Evolutionary conservation across 1,140 invertebrate genomes (phyloP).

Genomic region (Drosophila nannoptera): DNA sequence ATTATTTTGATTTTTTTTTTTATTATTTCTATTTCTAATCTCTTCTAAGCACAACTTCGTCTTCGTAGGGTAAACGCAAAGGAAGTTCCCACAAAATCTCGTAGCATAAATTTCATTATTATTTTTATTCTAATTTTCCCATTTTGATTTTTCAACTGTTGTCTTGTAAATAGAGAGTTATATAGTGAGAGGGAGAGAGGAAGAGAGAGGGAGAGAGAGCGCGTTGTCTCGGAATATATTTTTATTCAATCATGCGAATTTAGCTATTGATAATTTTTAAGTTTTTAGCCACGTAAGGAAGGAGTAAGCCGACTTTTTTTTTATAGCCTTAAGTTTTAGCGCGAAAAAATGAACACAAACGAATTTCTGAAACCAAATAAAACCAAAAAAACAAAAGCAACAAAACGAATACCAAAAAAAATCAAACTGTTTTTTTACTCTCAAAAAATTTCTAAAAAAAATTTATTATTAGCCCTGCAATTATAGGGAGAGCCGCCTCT

Average conservation of each 20-base stretch:
- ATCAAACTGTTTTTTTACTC: not conserved
- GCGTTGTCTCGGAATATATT: not conserved
- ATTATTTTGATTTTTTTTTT: slow-evolving; percentile 18
- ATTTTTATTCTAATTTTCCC: slow-evolving; percentile 6
- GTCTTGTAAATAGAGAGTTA: slow-evolving; percentile 26
- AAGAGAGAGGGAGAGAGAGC: too few species aligned
- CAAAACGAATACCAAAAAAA: slow-evolving; percentile 32
- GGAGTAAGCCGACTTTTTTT: slow-evolving; percentile 60
- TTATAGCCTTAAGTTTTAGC: slow-evolving; percentile 72
- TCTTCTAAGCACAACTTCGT: slow-evolving; percentile 12
- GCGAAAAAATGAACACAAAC: slow-evolving; percentile 70
- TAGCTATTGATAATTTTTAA: slow-evolving; percentile 70
- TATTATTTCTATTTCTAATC: slow-evolving; percentile 22
- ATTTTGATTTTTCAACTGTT: slow-evolving; percentile 12
- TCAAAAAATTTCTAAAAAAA: too few species aligned
- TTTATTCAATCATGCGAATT: slow-evolving; percentile 65
- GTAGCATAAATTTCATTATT: slow-evolving; percentile 5
- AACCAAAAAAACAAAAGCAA: slow-evolving; percentile 29
- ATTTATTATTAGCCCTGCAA: too few species aligned
- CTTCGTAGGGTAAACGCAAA: slow-evolving; percentile 31
- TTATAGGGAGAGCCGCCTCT: too few species aligned
- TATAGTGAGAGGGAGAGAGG: too few species aligned
- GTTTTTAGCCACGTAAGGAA: slow-evolving; percentile 66
- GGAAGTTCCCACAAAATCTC: slow-evolving; percentile 8
- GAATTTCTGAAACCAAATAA: slow-evolving; percentile 73